Evolutionary conservation across 2,113 vertebrate species (phyloP).

Genomic region (Brachirus orientalis): DNA sequence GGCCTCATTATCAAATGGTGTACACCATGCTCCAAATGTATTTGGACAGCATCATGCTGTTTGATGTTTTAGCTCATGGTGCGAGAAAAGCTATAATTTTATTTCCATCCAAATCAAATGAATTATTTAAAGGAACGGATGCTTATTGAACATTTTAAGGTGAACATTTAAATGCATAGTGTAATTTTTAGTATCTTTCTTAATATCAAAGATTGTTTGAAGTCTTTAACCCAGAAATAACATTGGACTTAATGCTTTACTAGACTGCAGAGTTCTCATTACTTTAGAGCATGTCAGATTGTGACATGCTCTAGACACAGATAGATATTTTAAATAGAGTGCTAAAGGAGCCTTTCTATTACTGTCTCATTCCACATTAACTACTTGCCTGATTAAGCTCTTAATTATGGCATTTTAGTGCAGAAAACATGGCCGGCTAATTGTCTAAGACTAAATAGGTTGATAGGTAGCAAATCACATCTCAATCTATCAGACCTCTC

Average conservation of each 20-base stretch:
- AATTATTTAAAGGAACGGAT: background rate
- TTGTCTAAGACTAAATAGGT: conserved; percentile 63
- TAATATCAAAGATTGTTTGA: conserved; percentile 12
- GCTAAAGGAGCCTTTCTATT: conserved; percentile 45
- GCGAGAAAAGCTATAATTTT: conserved; percentile 23
- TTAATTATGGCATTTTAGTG: conserved; percentile 54
- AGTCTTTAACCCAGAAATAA: conserved; percentile 22
- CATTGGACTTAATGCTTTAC: background rate
- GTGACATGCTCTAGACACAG: background rate
- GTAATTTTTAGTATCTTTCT: conserved; percentile 14
- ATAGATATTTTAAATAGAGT: background rate
- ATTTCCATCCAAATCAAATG: conserved; percentile 44
- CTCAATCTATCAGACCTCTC: conserved; percentile 43
- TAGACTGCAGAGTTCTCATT: background rate
- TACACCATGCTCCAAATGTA: conserved; percentile 36
- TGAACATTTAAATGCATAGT: conserved; percentile 11
- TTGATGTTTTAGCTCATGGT: conserved; percentile 26
- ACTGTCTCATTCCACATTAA: conserved; percentile 44
- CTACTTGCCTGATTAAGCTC: conserved; percentile 59
- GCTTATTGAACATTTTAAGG: conserved; percentile 30
- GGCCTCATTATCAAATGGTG: conserved; percentile 57
- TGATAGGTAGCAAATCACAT: conserved; percentile 53
- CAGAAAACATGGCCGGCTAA: conserved; percentile 60
- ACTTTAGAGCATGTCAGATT: conserved; percentile 16
- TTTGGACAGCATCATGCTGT: conserved; percentile 41